A percentile compares a stretch with the other conserved stretches of the same genome.
phyloP scores from a whole-genome alignment of 1,140 invertebrate genomes.

The Anoplolepis gracilipes region DNA sequence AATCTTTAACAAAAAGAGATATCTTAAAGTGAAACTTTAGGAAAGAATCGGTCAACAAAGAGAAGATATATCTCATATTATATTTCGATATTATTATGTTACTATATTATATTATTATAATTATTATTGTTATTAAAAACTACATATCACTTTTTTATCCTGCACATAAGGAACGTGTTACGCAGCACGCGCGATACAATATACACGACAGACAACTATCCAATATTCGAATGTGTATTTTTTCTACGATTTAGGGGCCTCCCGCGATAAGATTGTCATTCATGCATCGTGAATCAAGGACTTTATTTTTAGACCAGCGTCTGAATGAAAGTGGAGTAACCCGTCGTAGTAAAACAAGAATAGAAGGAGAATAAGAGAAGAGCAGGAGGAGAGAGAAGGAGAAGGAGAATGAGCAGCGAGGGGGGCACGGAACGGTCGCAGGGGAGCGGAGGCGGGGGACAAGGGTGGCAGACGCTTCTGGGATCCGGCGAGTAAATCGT shows the following conservation, averaged over 20 bases:
- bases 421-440: constrained; percentile 51
- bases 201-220: not conserved
- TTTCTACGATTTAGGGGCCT: constrained; percentile 58
- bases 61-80: not conserved
- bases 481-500: constrained; percentile 78
- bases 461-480: constrained; percentile 70
- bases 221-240: constrained; percentile 30
- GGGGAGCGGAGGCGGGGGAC: constrained; percentile 32
- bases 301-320: constrained; percentile 84
- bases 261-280: constrained; percentile 81
- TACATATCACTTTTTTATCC: not conserved
- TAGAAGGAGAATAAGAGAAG: constrained; percentile 69
- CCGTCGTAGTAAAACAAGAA: constrained; percentile 77
- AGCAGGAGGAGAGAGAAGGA: constrained; percentile 16
- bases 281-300: constrained; percentile 84
- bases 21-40: not conserved
- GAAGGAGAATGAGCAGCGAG: constrained; percentile 62
- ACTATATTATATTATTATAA: no score
- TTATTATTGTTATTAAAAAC: not conserved
- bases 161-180: not conserved
- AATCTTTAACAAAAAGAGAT: not conserved
- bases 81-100: not conserved
- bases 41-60: not conserved
- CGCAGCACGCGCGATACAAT: not conserved
- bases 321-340: constrained; percentile 84